Evolutionary conservation across 2,113 vertebrate genomes (phyloP).

Genomic region (Petromus typicus): DNA sequence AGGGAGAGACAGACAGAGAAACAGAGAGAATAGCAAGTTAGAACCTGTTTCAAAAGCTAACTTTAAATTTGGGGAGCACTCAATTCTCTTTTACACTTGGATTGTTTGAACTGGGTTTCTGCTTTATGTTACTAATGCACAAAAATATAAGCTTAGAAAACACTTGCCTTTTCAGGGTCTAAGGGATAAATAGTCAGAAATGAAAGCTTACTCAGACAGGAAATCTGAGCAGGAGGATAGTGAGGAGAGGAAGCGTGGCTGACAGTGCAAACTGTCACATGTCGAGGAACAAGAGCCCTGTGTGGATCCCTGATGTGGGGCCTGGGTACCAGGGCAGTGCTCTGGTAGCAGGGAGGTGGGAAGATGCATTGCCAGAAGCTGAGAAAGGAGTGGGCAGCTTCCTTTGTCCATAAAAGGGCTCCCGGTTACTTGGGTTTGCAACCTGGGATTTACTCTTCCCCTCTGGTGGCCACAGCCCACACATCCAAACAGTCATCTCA

Average conservation of each 20-base stretch:
- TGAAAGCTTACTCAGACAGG: background rate
- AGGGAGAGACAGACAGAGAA: background rate
- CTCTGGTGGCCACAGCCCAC: slow-evolving; percentile 49
- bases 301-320: background rate
- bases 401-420: slow-evolving; percentile 71
- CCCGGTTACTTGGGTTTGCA: background rate
- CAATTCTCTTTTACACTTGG: background rate
- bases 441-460: slow-evolving; percentile 21
- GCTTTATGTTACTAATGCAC: background rate
- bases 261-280: background rate
- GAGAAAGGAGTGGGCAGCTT: slow-evolving; percentile 57
- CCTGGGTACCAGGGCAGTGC: background rate
- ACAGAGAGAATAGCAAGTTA: background rate
- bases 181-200: background rate
- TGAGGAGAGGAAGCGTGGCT: too few species aligned
- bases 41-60: background rate
- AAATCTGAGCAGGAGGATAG: background rate
- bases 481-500: slow-evolving; percentile 42
- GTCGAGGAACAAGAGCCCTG: background rate
- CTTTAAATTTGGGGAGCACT: background rate
- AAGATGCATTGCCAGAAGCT: background rate
- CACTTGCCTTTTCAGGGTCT: background rate
- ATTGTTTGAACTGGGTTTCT: slow-evolving; percentile 34
- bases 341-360: background rate
- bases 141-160: background rate